Percentiles rank a stretch among this genome's conserved stretches.
phyloP scores from a whole-genome alignment of 35 echinoderm and acorn worm species.

The Nesometra sesokonis region DNA sequence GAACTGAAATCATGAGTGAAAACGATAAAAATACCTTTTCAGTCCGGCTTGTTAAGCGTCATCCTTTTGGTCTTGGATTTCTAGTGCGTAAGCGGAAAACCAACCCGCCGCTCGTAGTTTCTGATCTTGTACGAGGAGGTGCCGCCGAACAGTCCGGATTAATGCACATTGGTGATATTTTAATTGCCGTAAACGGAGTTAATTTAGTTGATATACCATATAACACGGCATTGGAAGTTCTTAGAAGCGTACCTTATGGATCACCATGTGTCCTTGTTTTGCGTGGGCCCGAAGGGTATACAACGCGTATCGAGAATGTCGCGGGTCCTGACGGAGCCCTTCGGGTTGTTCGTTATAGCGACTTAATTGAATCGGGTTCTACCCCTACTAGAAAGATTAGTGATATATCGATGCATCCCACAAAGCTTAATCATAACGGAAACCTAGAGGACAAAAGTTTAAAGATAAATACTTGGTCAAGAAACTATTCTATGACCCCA shows the following conservation, averaged over 20 bases:
- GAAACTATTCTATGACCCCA: neutral
- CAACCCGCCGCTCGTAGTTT: constrained; percentile 86
- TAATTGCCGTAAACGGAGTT: constrained; percentile 85
- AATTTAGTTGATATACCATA: constrained; percentile 89
- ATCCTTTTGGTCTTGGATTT: constrained; percentile 81
- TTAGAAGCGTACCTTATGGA: constrained; percentile 87
- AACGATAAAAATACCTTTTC: constrained; percentile 93
- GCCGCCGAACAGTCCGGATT: constrained; percentile 81
- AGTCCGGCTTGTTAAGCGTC: constrained; percentile 76
- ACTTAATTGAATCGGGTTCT: constrained; percentile 15
- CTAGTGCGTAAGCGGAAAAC: constrained; percentile 84
- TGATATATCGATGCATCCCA: neutral
- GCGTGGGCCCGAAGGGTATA: constrained; percentile 72
- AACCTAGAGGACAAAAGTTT: neutral
- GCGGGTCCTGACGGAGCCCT: constrained; percentile 62
- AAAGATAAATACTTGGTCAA: neutral
- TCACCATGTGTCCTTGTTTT: constrained; percentile 77
- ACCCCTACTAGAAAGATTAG: neutral
- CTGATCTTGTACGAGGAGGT: constrained; percentile 79
- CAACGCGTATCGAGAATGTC: constrained; percentile 70
- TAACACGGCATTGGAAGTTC: constrained; percentile 81
- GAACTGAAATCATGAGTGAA: constrained; percentile 53
- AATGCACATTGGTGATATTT: constrained; percentile 71
- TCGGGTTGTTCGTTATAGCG: constrained; percentile 58
- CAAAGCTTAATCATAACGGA: neutral